phyloP scores from a whole-genome alignment of 23 tunicate species.

The Diplosoma virens region DNA sequence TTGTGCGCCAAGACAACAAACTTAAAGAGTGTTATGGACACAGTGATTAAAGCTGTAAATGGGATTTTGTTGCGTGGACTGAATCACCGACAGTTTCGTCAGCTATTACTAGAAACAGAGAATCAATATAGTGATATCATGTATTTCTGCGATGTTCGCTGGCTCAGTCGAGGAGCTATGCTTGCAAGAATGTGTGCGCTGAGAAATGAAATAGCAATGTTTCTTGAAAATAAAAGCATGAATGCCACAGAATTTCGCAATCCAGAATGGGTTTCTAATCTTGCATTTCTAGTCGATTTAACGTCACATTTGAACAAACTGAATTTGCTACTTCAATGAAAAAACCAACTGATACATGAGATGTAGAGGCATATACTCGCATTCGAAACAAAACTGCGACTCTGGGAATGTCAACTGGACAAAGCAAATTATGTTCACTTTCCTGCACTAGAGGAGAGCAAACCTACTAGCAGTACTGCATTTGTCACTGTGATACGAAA shows the following conservation, averaged over 20 bases:
- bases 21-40: conserved; percentile 55
- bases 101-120: conserved; percentile 64
- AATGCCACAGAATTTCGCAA: conserved; percentile 49
- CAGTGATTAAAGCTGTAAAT: conserved; percentile 62
- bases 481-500: conserved; percentile 61
- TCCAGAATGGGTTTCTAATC: conserved; percentile 58
- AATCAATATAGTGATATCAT: conserved; percentile 63
- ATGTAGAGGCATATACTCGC: conserved; percentile 66
- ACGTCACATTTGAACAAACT: conserved; percentile 69
- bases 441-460: conserved; percentile 40
- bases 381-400: conserved; percentile 74
- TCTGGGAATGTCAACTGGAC: conserved; percentile 66
- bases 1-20: conserved; percentile 57
- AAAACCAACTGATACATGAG: conserved; percentile 60
- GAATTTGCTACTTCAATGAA: conserved; percentile 70
- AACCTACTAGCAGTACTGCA: conserved; percentile 30
- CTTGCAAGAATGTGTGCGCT: conserved; percentile 33
- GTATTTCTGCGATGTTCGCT: conserved; percentile 70
- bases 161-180: conserved; percentile 78
- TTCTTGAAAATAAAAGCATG: conserved; percentile 39
- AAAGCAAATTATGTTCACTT: conserved; percentile 56
- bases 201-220: conserved; percentile 45
- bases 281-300: conserved; percentile 65
- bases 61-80: conserved; percentile 44
- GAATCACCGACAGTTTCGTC: conserved; percentile 76